Base-by-base conservation (phyloP, 2,888 invertebrate genomes). In the Frankliniella fusca region DNA sequence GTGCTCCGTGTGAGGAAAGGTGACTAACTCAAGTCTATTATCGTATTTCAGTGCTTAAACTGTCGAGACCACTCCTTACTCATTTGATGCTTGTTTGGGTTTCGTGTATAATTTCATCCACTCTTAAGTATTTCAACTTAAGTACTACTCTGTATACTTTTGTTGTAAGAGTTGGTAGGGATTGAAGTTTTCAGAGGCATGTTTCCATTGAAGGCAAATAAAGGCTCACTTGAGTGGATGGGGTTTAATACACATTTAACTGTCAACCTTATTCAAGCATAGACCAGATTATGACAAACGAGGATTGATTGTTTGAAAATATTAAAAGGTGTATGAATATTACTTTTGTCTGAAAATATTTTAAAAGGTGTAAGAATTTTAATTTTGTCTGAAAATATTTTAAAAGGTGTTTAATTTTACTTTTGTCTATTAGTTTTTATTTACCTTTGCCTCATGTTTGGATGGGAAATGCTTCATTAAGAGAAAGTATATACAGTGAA, bases 321-420 rank as follows among this genome's bases (percentile, higher is more conserved):
- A 76, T 76, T 76, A 76, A 76, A 76, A 76, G 70, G 70, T 76
- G 70, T 76, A n/a, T 76, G 27, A 76, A 76, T 76, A 27, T 76
- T 76, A 76, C 70, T 76, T 38, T 76, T 76, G 70, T 76, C 70
- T 76, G n/a, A n/a, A n/a, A n/a, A 76, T 76, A 76, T 76, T 76
- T 76, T 76, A 76, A 76, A 76, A 76, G 70, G 70, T 76, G 70
- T n/a, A n/a, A n/a, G n/a, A n/a, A n/a, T n/a, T 76, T 76, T 76
- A 76, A 76, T 76, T 76, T 76, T 27, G 70, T 76, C 27, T 76
- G 27, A 76, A 76, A 76, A 76, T 76, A 76, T 76, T 76, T 76
- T 76, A 76, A 76, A 76, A 76, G 70, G 70, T 76, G 70, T 76
- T 76, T 76, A 76, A 76, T 76, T 76, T 76, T 76, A 76, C 70